Evolutionary conservation across 2,113 vertebrate genomes (phyloP).

Genomic region (Muntiacus reevesi): DNA sequence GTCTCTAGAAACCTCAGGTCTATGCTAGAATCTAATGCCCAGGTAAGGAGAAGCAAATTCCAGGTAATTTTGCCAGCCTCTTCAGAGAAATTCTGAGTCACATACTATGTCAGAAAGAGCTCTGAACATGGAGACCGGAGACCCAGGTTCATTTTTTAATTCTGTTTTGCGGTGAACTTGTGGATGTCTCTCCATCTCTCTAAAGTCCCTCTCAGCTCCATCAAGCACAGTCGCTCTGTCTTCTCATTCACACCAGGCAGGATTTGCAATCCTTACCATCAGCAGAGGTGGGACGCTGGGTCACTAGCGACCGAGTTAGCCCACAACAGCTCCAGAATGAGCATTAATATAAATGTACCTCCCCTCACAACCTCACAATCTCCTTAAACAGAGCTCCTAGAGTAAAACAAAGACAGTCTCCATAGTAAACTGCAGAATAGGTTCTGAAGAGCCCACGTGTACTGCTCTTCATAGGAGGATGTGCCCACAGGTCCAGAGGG

Average conservation of each 20-base stretch:
- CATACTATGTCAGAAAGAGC: not conserved
- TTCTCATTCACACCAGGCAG: not conserved
- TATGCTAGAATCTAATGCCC: not conserved
- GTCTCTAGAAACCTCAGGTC: not conserved
- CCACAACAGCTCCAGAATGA: not conserved
- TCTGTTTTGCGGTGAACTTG: not conserved
- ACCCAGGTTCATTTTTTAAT: not conserved
- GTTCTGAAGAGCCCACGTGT: not conserved
- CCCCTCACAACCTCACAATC: not conserved
- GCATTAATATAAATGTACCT: not conserved
- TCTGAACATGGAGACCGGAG: not conserved
- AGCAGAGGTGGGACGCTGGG: not conserved
- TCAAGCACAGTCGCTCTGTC: not conserved
- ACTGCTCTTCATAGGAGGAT: rapidly evolving
- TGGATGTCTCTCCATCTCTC: not conserved
- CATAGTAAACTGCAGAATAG: not conserved
- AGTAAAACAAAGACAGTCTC: not conserved
- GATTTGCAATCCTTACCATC: not conserved
- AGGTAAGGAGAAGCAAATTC: not conserved
- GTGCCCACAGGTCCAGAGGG: not conserved
- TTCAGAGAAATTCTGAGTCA: not conserved
- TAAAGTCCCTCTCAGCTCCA: not conserved
- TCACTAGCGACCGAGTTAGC: not conserved
- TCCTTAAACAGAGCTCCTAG: not conserved
- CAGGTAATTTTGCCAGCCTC: not conserved